Percentiles rank a stretch among this genome's conserved stretches.
phyloP scores from a whole-genome alignment of 2,797 vertebrate genomes.

The Furcifer pardalis region DNA sequence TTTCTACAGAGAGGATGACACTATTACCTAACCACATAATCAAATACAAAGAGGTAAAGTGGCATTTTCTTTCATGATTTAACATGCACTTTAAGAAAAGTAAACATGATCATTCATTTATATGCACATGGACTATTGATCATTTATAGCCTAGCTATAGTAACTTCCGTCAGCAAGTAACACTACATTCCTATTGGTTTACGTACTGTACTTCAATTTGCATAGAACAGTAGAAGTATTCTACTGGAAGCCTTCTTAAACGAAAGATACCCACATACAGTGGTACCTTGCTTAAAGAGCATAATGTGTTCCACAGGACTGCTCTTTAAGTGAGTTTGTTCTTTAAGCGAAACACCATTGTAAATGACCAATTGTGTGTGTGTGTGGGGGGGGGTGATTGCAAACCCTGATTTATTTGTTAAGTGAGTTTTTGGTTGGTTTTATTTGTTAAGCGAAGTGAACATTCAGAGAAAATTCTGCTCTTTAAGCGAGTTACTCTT shows the following conservation, averaged over 20 bases:
- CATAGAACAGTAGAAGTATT: not conserved
- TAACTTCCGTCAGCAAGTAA: not conserved
- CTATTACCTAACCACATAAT: conserved; percentile 4
- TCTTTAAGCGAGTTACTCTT: no score
- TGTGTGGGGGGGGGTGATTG: no score
- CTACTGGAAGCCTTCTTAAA: not conserved
- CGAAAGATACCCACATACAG: not conserved
- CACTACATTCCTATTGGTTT: not conserved
- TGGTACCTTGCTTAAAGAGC: no score
- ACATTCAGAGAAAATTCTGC: no score
- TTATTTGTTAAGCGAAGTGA: no score
- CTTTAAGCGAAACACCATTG: no score
- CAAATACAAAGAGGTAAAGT: conserved; percentile 12
- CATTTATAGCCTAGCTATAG: not conserved
- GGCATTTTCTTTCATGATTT: not conserved
- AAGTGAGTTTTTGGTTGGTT: no score
- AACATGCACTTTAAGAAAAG: not conserved
- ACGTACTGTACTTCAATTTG: not conserved
- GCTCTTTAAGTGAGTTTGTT: no score
- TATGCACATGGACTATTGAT: not conserved
- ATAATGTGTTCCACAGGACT: no score
- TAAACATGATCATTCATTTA: conserved; percentile 2
- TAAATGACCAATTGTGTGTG: no score
- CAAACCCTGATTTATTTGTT: no score
- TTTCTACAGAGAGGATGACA: not conserved